phyloP scores from a whole-genome alignment of 2,113 vertebrate genomes.

The Onychorhynchus coronatus region DNA sequence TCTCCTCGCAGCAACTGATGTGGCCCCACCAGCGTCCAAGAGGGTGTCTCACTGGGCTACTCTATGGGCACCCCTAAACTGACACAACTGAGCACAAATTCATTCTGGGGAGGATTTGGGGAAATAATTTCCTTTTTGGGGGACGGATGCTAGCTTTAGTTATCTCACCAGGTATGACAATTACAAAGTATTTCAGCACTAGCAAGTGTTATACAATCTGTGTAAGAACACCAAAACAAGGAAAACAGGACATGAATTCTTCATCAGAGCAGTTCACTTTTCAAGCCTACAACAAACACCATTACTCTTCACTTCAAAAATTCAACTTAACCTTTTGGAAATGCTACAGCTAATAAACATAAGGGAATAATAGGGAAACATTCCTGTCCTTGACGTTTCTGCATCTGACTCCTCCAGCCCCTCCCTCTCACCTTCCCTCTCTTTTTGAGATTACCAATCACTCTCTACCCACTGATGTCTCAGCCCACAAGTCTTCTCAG shows the following conservation, averaged over 20 bases:
- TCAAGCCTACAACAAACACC: not conserved
- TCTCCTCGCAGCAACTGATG: not conserved
- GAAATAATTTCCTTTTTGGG: too few relatives aligned
- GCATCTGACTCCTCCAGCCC: not conserved
- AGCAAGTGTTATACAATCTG: not conserved
- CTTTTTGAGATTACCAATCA: too few relatives aligned
- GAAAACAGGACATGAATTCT: not conserved
- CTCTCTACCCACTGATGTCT: not conserved
- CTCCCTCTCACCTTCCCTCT: accelerated
- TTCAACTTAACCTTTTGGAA: not conserved
- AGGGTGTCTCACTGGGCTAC: not conserved
- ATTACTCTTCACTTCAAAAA: not conserved
- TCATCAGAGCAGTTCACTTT: not conserved
- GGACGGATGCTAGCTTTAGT: not conserved
- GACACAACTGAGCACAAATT: not conserved
- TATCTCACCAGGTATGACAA: not conserved
- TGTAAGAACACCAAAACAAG: not conserved
- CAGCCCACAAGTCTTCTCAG: not conserved
- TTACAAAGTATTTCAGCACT: not conserved
- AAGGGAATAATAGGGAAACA: not conserved
- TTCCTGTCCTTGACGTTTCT: not conserved
- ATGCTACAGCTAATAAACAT: not conserved
- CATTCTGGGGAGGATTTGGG: not conserved
- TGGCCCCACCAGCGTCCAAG: not conserved
- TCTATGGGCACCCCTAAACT: not conserved